Base-by-base conservation (phyloP, 2,113 vertebrate species). In the Corapipo altera region DNA sequence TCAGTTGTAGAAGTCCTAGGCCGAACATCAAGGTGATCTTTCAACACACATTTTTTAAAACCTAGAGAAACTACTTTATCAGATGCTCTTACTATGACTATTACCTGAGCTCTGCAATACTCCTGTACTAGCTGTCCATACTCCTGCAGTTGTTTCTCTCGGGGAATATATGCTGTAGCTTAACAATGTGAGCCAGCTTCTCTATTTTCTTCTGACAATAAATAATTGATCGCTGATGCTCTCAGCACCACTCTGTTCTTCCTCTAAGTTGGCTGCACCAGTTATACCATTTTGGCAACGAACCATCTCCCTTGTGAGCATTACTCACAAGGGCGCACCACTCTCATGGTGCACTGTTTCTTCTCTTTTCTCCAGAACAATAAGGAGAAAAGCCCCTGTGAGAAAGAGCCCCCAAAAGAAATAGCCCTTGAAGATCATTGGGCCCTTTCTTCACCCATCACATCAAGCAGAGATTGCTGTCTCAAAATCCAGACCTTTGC, bases 141-240 rank as follows among this genome's bases (percentile, higher is more conserved):
- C 6, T 70, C 30, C 33, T 46, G 11, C 48, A 88, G 35, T 33
- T n/a, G 37, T 74, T 88, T 80, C 58, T 88, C 85, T 70, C 24
- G 33, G 69, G 54, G 33, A 76, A 95, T 64, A 67, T 3, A 74
- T 28, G 16, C 69, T 86, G 75, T 30, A 84, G 64, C 30, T 71
- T 55, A 35, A 51, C 39, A 71, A 12, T 12, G 14, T 24, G 12
- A 66, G 73, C 74, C 90, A 96, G 66, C 64, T 86, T 72, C 59
- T 91, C 88, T 78, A 23, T 67, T 93, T 90, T 86, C 67, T 90
- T 88, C 67, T 73, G 61, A 72, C 11, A 67, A 64, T 94, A 96
- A 91, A 96, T 92, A 97, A 96, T 95, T 96, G 72, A 97, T 93
- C 39, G 52, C 30, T 74, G 59, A 90, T 94, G 71, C 64, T 88